Percentiles rank a stretch among this genome's conserved stretches.
Conservation (phyloP, 2,888 invertebrate genomes). For the Synergus umbraculus region DNA sequence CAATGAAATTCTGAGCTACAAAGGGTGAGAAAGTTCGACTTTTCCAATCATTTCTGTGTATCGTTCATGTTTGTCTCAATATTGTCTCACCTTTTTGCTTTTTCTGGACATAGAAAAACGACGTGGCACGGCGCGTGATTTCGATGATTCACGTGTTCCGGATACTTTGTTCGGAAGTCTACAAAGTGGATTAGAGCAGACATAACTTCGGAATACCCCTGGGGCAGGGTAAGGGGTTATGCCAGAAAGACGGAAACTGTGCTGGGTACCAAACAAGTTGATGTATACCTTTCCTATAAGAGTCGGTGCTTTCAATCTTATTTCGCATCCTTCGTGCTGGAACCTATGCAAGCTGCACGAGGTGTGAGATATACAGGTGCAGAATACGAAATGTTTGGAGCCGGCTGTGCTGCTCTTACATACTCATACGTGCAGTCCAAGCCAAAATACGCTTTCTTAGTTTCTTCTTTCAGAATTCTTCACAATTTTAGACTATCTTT, state of each 20-base stretch:
- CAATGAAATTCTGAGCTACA: slow-evolving; percentile 8
- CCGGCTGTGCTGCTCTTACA: background rate
- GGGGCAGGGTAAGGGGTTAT: slow-evolving; percentile 50
- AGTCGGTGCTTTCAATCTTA: slow-evolving; percentile 34
- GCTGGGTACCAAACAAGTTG: slow-evolving; percentile 24
- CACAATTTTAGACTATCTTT: slow-evolving; percentile 17
- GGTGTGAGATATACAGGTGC: slow-evolving; percentile 36
- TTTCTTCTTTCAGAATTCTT: background rate
- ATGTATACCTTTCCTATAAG: slow-evolving; percentile 16
- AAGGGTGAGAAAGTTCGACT: slow-evolving; percentile 19
- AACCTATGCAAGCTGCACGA: slow-evolving; percentile 28
- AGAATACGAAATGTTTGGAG: slow-evolving; percentile 17
- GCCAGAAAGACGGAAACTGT: slow-evolving; percentile 43
- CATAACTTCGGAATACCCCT: slow-evolving; percentile 52
- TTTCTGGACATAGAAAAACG: background rate
- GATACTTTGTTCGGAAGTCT: slow-evolving; percentile 53
- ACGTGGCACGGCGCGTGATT: slow-evolving; percentile 47
- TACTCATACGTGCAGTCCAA: slow-evolving; percentile 9
- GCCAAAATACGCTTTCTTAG: slow-evolving; percentile 1
- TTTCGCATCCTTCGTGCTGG: slow-evolving; percentile 14
- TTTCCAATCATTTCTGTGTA: slow-evolving; percentile 26
- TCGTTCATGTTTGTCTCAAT: slow-evolving; percentile 31
- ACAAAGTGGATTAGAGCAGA: slow-evolving; percentile 53
- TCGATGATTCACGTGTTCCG: slow-evolving; percentile 55
- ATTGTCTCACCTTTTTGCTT: slow-evolving; percentile 30